Conservation (phyloP, 2,888 invertebrate species). For the Rhagophthalmus giganteus region DNA sequence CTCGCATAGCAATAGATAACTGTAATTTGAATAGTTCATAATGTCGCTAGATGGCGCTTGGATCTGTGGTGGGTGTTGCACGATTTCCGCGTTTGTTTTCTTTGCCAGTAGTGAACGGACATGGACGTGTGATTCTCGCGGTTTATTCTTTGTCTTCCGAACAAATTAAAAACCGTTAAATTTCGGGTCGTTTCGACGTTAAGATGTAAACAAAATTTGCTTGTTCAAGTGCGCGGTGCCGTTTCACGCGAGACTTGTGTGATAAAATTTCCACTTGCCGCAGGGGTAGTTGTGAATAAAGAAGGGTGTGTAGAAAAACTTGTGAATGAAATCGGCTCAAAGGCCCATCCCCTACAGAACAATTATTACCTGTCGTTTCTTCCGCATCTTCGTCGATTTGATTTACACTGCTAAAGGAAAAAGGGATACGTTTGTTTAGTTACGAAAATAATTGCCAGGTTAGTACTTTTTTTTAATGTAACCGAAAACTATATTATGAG, state of each 20-base stretch:
- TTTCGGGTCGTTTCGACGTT: slow-evolving; percentile 20
- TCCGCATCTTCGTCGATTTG: too few relatives aligned
- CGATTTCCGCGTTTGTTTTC: slow-evolving; percentile 37
- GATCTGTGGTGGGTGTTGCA: not conserved
- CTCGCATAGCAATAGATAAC: too few relatives aligned
- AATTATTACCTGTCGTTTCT: not conserved
- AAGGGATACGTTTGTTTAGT: not conserved
- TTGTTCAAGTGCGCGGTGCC: slow-evolving; percentile 3
- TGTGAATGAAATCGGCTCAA: slow-evolving; percentile 20
- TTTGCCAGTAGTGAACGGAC: slow-evolving; percentile 45
- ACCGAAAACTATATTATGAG: too few relatives aligned
- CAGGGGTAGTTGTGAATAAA: slow-evolving; percentile 13
- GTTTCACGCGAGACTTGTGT: slow-evolving; percentile 15
- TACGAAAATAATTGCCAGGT: not conserved
- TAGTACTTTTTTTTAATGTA: too few relatives aligned
- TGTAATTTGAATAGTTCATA: not conserved
- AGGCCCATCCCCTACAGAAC: slow-evolving; percentile 8
- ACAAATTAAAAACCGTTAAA: slow-evolving; percentile 35
- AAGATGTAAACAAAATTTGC: slow-evolving; percentile 1
- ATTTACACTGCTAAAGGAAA: too few relatives aligned
- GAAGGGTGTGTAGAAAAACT: slow-evolving; percentile 26
- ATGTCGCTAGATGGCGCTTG: slow-evolving; percentile 1
- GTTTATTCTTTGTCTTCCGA: slow-evolving; percentile 45
- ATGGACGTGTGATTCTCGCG: slow-evolving; percentile 39
- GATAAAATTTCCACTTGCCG: slow-evolving; percentile 11